A percentile compares a stretch with the other conserved stretches of the same genome.
These are phyloP conservation scores for Drosophila neocordata DNA, from an alignment of 1,140 invertebrate species.

Conservation along the genomic window DNA sequence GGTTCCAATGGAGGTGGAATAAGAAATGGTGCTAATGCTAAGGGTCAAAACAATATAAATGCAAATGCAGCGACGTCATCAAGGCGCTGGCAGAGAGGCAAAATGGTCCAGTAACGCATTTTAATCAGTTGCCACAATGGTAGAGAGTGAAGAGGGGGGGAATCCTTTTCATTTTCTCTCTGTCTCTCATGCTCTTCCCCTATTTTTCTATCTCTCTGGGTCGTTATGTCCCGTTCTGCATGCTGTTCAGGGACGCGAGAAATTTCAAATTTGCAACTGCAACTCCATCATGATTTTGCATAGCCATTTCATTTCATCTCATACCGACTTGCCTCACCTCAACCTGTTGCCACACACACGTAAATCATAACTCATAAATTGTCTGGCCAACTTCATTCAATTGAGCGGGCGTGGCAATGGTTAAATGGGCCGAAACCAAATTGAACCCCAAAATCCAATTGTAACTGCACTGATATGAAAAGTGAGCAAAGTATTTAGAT, in stretches of 20 bases:
- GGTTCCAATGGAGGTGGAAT: not conserved
- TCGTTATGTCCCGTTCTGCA: not conserved
- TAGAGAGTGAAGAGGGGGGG: not conserved
- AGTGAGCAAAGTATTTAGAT: not conserved
- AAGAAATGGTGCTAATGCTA: slow-evolving; percentile 69
- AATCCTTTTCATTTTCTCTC: not conserved
- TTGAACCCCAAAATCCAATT: slow-evolving; percentile 8
- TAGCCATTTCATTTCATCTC: not conserved
- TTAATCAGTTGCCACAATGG: slow-evolving; percentile 61
- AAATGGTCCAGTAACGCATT: slow-evolving; percentile 67
- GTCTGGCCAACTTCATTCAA: slow-evolving; percentile 11
- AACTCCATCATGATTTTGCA: not conserved
- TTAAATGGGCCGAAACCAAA: slow-evolving; percentile 8
- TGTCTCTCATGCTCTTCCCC: not conserved
- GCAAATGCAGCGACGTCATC: slow-evolving; percentile 65
- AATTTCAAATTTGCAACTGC: slow-evolving; percentile 1
- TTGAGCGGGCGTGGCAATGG: slow-evolving; percentile 7
- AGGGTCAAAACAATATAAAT: slow-evolving; percentile 81
- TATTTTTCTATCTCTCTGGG: not conserved
- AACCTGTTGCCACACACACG: slow-evolving; percentile 7
- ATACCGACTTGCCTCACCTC: not conserved
- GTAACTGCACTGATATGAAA: not conserved
- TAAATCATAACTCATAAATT: slow-evolving; percentile 12
- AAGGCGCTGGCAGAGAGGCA: not conserved
- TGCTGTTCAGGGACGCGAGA: not conserved